Evolutionary conservation across 92 coral and sea anemone genomes (phyloP).

Genomic region (Bergia puertoricense): DNA sequence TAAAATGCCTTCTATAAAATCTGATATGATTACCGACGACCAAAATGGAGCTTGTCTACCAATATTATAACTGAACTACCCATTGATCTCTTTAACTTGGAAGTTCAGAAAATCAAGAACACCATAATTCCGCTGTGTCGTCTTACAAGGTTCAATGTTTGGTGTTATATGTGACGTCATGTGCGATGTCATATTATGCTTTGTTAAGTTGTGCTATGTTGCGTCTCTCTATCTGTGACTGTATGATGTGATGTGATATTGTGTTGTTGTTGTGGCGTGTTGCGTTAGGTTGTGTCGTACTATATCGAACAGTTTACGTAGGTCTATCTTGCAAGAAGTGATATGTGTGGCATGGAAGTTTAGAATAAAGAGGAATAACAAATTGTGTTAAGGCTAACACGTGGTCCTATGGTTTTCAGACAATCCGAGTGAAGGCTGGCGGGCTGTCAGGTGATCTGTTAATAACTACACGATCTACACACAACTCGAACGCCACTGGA

Average conservation of each 20-base stretch:
- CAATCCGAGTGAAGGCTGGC: conserved; percentile 38
- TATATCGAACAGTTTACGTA: not conserved
- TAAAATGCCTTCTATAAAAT: no score
- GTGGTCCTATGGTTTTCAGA: conserved; percentile 41
- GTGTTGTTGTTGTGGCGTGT: not conserved
- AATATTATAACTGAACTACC: no score
- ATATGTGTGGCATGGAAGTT: not conserved
- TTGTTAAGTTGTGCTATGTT: not conserved
- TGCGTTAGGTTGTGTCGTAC: not conserved
- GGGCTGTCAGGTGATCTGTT: conserved; percentile 38
- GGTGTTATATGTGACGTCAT: not conserved
- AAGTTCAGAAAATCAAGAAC: no score
- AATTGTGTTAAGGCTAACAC: conserved; percentile 11
- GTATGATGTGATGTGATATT: not conserved
- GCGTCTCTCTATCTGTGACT: not conserved
- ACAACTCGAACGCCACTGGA: conserved; percentile 19
- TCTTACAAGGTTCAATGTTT: not conserved
- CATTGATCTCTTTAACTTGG: no score
- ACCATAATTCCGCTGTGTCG: not conserved
- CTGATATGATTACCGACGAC: no score
- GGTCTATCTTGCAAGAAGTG: no score
- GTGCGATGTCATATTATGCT: not conserved
- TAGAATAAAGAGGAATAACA: not conserved
- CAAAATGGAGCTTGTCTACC: no score
- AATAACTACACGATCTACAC: conserved; percentile 1